Evolutionary conservation across 2,113 vertebrate genomes (phyloP).

Genomic region (Sardina pilchardus): DNA sequence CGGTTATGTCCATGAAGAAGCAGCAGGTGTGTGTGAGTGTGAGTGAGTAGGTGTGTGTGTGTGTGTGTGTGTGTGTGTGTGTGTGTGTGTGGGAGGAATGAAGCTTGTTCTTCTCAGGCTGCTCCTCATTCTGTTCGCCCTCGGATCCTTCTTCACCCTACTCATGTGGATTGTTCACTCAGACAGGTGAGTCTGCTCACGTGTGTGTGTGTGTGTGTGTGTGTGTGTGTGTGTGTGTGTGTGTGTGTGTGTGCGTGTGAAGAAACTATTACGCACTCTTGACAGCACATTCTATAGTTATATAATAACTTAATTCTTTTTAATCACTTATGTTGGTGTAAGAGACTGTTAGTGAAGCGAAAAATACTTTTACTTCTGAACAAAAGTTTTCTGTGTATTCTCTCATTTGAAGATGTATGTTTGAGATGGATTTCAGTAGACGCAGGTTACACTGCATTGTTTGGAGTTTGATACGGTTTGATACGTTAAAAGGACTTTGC

Average conservation of each 20-base stretch:
- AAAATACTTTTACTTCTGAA: too few species aligned
- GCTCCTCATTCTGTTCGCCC: slow-evolving; percentile 48
- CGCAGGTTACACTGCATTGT: not conserved
- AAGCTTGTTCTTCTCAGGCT: slow-evolving; percentile 32
- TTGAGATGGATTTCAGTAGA: not conserved
- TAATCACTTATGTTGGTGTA: too few species aligned
- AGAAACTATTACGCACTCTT: too few species aligned
- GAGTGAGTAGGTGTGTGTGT: not conserved
- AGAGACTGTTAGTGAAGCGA: too few species aligned
- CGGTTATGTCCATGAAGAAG: not conserved
- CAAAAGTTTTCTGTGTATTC: too few species aligned
- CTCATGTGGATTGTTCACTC: slow-evolving; percentile 53
- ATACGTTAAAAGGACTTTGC: not conserved
- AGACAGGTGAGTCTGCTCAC: slow-evolving; percentile 54
- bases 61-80: not conserved
- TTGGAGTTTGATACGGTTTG: not conserved
- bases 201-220: slow-evolving; percentile 19
- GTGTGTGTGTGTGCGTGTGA: slow-evolving; percentile 34
- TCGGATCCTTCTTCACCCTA: slow-evolving; percentile 56
- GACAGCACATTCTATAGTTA: too few species aligned
- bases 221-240: slow-evolving; percentile 31
- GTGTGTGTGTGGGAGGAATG: not conserved
- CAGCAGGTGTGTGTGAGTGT: slow-evolving; percentile 18
- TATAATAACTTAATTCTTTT: too few species aligned
- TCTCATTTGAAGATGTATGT: not conserved